A percentile compares a stretch with the other conserved stretches of the same genome.
phyloP scores from a whole-genome alignment of 2,797 vertebrate species.

The Megalops cyprinoides region DNA sequence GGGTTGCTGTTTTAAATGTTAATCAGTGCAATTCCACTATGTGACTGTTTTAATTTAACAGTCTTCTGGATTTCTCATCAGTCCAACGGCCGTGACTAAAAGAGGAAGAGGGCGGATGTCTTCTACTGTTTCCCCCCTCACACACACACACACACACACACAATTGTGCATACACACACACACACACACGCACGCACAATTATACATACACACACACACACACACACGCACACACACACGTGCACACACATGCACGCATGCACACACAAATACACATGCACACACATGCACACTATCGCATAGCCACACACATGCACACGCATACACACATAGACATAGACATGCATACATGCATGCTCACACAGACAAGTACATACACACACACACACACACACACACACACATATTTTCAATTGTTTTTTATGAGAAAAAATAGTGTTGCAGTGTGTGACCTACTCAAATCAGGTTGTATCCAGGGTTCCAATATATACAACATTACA shows the following conservation, averaged over 20 bases:
- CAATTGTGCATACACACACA: background rate
- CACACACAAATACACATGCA: background rate
- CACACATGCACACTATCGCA: background rate
- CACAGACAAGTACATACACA: conserved; percentile 6
- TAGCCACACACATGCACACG: background rate
- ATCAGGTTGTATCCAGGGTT: no score
- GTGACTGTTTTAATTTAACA: conserved; percentile 81
- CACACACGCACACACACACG: background rate
- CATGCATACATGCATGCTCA: background rate
- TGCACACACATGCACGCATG: background rate
- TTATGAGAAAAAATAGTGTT: no score
- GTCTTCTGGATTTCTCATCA: conserved; percentile 85
- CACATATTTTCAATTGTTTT: no score
- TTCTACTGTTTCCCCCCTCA: conserved; percentile 29
- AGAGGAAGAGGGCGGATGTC: conserved; percentile 69
- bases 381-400: background rate
- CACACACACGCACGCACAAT: background rate
- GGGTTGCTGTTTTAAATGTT: conserved; percentile 85
- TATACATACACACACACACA: background rate
- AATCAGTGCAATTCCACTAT: conserved; percentile 78
- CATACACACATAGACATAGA: background rate
- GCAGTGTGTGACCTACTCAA: no score
- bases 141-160: conserved; percentile 2
- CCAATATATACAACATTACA: no score
- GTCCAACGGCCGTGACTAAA: conserved; percentile 83